Evolutionary conservation across 2,888 invertebrate species (phyloP), one percentile per base, ranked within the genome.

Genomic region (Orthosia incerta): DNA sequence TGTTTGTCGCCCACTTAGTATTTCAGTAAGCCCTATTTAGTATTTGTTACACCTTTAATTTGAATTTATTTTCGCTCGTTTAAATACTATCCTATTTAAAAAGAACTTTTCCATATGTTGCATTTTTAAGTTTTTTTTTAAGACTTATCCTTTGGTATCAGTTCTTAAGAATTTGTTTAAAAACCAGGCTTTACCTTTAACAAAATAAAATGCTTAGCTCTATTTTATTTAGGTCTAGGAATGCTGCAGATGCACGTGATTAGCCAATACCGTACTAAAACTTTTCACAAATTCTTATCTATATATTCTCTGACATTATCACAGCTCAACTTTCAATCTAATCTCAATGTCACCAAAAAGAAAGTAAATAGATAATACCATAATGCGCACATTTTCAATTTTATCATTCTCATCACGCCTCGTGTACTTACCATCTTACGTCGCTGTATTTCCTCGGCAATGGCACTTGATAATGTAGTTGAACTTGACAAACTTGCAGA

Each of bases 371-470:
- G 61, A 76, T 84, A 57, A 82, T 65, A 59, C 50, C 13, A 12
- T 71, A 76, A 71, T 68, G 51, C 76, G 23, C 59, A 83, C 15
- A 53, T 67, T 56, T 59, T 59, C 12, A 66, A 70, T 39, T 50
- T 67, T 53, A 70, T 64, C n/a, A 16, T 59, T 31, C 0, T 62
- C 16, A 51, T 66, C 55, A 67, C 48, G 67, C 20, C 31, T 64
- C 55, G 48, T 39, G 20, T 50, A 77, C 92, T 90, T 86, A 95
- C 96, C 91, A 93, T 87, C 89, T 93, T 94, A 84, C 96, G 91
- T 86, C 93, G 92, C 78, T 94, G 94, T 87, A 96, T 95, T 87
- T 96, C 96, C 74, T 96, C 96, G 72, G 96, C 96, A 87, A 96
- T 96, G 92, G 96, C 96, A 94, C 93, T 96, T 53, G 96, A 95